Base-by-base conservation (phyloP, 2,113 vertebrate genomes). In the Microtus montanus region DNA sequence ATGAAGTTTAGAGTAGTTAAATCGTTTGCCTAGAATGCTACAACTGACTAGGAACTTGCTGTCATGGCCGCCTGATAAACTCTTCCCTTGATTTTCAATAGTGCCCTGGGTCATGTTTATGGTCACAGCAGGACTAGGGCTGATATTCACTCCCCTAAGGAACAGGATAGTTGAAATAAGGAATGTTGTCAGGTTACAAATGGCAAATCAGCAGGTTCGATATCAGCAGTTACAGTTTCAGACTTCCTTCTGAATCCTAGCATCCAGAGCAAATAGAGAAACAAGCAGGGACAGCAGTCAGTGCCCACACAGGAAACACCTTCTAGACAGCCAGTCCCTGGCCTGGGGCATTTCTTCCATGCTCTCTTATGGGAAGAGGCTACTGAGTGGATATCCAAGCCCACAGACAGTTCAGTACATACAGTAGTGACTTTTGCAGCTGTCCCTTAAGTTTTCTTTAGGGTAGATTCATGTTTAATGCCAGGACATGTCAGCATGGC, bases 311-410 rank as follows among this genome's bases (percentile, higher is more conserved):
- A 44, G 1, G 8, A 64, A 78, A 78, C 74, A 13, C 38, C 2
- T 3, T 35, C 70, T 89, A 12, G 33, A 63, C 41, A 78, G n/a
- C 20, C 70, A 47, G 49, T 79, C 38, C 15, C 12, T 38, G n/a
- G 8, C 12, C 0, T 33, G 41, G 79, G 20, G 7, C 3, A 4
- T 26, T 63, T 52, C 88, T 92, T 71, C 74, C 9, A 19, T 3
- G 0, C 14, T 4, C 4, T 80, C 54, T 54, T n/a, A 7, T 5
- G 2, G 30, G 49, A 38, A 87, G 71, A 92, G 78, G 49, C 44
- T 26, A 7, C 10, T 26, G 47, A 44, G 14, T 74, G 5, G 4
- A 24, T 14, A 0, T 1, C 22, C 49, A 19, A 9, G n/a, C 54
- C 33, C 4, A 12, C 52, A 49, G n/a, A 33, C 44, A 15, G 58